Evolutionary conservation across 2,888 invertebrate species (phyloP).

Genomic region (Hirtodrosophila confusa): DNA sequence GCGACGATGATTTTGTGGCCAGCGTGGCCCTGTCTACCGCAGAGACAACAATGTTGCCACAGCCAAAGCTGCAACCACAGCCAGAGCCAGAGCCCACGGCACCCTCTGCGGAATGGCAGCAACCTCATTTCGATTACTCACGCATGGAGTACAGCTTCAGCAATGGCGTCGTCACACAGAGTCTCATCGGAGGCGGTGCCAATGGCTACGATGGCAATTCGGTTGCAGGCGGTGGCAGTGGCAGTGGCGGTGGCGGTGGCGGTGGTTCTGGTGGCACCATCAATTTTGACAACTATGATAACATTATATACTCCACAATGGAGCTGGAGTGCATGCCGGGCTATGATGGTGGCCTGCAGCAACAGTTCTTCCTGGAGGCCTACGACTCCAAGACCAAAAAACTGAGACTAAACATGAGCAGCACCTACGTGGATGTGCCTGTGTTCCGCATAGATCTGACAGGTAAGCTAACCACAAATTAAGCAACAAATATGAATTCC

Average conservation of each 20-base stretch:
- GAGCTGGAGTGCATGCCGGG: constrained; percentile 94
- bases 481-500: too few species aligned
- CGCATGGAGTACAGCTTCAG: constrained; percentile 83
- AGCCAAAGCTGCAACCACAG: constrained; percentile 14
- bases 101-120: constrained; percentile 65
- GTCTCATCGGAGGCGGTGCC: constrained; percentile 69
- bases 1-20: constrained; percentile 75
- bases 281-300: constrained; percentile 84
- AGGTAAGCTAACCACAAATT: constrained; percentile 64
- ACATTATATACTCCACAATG: constrained; percentile 85
- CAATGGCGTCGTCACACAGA: constrained; percentile 81
- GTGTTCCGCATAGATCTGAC: constrained; percentile 86
- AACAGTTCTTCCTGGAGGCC: constrained; percentile 93
- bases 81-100: constrained; percentile 16
- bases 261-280: constrained; percentile 75
- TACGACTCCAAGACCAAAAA: constrained; percentile 90
- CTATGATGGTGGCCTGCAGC: constrained; percentile 95
- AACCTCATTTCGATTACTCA: constrained; percentile 83
- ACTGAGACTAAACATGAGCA: constrained; percentile 89
- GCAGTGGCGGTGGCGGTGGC: constrained; percentile 33
- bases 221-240: constrained; percentile 2
- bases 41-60: constrained; percentile 44
- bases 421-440: constrained; percentile 86
- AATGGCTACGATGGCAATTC: constrained; percentile 42
- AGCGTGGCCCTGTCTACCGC: constrained; percentile 61